Evolutionary conservation across 2,888 invertebrate species (phyloP), one percentile per base, ranked within the genome.

Genomic region (Mechanitis mazaeus): DNA sequence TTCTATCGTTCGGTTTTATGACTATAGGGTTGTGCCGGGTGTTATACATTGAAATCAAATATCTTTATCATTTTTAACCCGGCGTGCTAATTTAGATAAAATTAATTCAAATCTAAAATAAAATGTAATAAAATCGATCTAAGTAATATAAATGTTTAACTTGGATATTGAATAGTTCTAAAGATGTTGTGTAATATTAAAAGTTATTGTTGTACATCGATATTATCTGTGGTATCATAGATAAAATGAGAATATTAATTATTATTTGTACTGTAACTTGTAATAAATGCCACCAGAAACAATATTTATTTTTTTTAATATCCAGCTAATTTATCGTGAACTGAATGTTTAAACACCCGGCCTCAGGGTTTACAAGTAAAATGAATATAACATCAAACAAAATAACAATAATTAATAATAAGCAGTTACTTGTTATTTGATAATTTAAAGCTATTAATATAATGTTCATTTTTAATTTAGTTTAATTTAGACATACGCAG

Each of bases 91-190:
- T 56, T 35, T 59, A 47, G 28, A 31, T 20, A 28, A 12, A 35
- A 46, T 35, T 55, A 59, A 59, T 56, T 20, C 47, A 31, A 61
- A 61, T 55, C 56, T 56, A 59, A 50, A 54, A 64, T 59, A 38
- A 59, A 50, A 61, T 61, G 47, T 64, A 59, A 66, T 64, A 64
- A 64, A 65, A 64, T 61, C 59, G 55, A 58, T 66, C 55, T 64
- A 61, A 64, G 59, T 54, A 63, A 58, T 65, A 4, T 46, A 54
- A 60, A 63, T 47, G 60, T 65, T 65, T 63, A 47, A 65, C 60
- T 65, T 60, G 28, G 42, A 47, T 42, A 7, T 50, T 31, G 28
- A 50, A 42, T 42, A 42, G 42, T 9, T 42, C 6, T 42, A 42
- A 42, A 35, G 2, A 5, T 47, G 46, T 46, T 46, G 28, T 31